Conservation (phyloP, 1,140 invertebrate species). For the Hestina assimilis region DNA sequence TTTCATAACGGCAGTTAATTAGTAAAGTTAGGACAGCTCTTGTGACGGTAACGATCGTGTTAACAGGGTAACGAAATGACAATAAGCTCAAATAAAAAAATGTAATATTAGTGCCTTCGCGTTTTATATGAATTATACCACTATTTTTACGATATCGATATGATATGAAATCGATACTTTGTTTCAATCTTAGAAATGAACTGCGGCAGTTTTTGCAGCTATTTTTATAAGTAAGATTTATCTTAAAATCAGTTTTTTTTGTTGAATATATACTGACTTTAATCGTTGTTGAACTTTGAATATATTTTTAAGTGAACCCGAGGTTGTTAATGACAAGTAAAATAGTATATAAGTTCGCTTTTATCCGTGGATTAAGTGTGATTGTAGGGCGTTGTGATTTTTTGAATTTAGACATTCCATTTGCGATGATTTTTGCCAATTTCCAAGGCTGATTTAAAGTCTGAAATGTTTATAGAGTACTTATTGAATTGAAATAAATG, state of each 20-base stretch:
- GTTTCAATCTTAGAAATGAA: slow-evolving; percentile 23
- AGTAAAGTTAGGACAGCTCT: slow-evolving; percentile 7
- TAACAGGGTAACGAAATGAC: slow-evolving; percentile 70
- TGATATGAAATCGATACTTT: background rate
- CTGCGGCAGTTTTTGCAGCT: slow-evolving; percentile 49
- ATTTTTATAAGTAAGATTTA: slow-evolving; percentile 31
- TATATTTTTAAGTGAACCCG: slow-evolving; percentile 46
- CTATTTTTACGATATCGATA: slow-evolving; percentile 6
- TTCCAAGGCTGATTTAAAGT: slow-evolving; percentile 61
- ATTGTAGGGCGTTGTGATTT: slow-evolving; percentile 40
- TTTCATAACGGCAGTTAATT: no score
- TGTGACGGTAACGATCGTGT: slow-evolving; percentile 4
- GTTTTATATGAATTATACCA: background rate
- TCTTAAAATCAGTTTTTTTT: slow-evolving; percentile 46
- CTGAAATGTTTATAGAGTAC: slow-evolving; percentile 31
- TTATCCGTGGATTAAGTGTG: slow-evolving; percentile 10
- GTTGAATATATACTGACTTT: slow-evolving; percentile 66
- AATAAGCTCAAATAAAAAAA: slow-evolving; percentile 58
- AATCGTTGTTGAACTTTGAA: slow-evolving; percentile 56
- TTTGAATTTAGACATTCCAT: slow-evolving; percentile 67
- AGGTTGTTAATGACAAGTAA: slow-evolving; percentile 61
- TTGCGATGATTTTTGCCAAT: slow-evolving; percentile 47
- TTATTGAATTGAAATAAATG: background rate
- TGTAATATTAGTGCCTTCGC: slow-evolving; percentile 42
- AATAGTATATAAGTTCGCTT: slow-evolving; percentile 27